Evolutionary conservation across 2,113 vertebrate species (phyloP).

Genomic region (Bufo gargarizans): DNA sequence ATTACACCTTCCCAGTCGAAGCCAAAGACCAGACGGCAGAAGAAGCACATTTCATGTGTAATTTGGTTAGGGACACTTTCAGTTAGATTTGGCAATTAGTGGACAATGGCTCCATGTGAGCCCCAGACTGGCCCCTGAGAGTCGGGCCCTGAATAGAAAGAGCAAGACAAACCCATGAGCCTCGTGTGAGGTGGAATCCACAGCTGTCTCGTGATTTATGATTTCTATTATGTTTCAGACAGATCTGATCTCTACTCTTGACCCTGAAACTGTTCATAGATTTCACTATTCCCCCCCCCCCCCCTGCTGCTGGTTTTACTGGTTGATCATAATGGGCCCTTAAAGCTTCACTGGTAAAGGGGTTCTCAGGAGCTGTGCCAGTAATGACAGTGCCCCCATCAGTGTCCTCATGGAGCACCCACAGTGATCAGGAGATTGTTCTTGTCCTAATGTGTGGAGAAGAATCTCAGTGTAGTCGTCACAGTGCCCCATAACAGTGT

Average conservation of each 20-base stretch:
- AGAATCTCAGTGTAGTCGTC: no score
- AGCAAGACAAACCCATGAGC: neutral
- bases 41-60: neutral
- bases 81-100: constrained; percentile 2
- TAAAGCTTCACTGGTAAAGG: neutral
- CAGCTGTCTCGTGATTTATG: constrained; percentile 29
- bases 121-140: neutral
- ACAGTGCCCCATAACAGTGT: no score
- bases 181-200: neutral
- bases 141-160: neutral
- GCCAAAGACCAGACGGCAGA: constrained; percentile 8
- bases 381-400: no score
- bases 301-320: neutral
- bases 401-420: no score
- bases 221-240: neutral
- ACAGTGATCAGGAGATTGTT: no score
- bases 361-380: neutral
- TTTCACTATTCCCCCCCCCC: neutral
- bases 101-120: neutral
- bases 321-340: neutral
- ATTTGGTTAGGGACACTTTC: constrained; percentile 22
- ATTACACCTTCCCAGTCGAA: neutral
- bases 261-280: neutral
- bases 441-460: no score
- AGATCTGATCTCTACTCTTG: neutral